Conservation (phyloP, 2,888 invertebrate species). For the Drosophila testacea region DNA sequence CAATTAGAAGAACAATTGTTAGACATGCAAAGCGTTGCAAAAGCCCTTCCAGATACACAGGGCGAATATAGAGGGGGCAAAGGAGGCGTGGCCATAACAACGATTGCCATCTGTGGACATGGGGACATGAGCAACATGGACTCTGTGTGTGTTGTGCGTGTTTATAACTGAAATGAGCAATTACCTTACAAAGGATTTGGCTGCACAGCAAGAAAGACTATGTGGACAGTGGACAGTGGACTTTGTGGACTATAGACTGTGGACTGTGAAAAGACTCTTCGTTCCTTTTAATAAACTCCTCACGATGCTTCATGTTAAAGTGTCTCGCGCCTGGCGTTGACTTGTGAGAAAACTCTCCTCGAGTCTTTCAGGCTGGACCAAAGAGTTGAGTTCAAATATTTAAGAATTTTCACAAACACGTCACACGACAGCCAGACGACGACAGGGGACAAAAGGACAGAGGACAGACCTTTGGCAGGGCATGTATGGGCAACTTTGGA, state of each 20-base stretch:
- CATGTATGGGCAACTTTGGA: constrained; percentile 33
- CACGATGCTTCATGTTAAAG: constrained; percentile 63
- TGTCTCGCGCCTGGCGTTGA: constrained; percentile 75
- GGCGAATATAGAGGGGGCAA: not conserved
- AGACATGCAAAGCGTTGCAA: constrained; percentile 73
- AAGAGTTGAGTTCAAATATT: constrained; percentile 62
- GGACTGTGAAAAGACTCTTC: constrained; percentile 24
- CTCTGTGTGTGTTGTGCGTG: constrained; percentile 66
- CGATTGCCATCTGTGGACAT: constrained; percentile 68
- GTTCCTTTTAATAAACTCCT: constrained; percentile 76
- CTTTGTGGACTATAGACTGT: not conserved
- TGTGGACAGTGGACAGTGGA: no score
- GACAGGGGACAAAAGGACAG: not conserved
- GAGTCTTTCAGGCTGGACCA: constrained; percentile 5
- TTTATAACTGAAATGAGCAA: constrained; percentile 79
- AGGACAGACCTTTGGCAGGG: constrained; percentile 18
- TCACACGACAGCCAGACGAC: constrained; percentile 65
- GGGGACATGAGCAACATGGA: constrained; percentile 12
- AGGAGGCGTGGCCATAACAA: constrained; percentile 49
- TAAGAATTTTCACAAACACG: constrained; percentile 73
- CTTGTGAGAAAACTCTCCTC: constrained; percentile 66
- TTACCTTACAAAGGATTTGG: constrained; percentile 73
- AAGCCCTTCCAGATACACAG: constrained; percentile 42
- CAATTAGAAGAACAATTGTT: constrained; percentile 82
- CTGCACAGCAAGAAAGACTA: constrained; percentile 1